A percentile compares a stretch with the other conserved stretches of the same genome.
These are phyloP conservation scores for Cryptus armator DNA, from an alignment of 2,888 invertebrate genomes.

Conservation along the genomic window DNA sequence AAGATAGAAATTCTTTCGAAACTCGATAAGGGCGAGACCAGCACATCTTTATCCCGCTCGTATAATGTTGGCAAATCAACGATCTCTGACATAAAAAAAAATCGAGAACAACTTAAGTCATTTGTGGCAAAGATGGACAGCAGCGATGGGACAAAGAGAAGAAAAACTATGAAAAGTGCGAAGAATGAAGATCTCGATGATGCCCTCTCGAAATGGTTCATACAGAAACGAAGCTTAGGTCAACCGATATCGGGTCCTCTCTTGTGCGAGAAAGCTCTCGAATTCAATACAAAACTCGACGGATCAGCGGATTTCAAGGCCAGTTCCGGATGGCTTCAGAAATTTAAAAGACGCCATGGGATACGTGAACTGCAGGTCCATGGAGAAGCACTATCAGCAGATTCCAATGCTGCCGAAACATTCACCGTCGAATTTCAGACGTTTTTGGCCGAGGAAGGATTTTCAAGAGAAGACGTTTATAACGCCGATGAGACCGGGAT, in stretches of 20 bases:
- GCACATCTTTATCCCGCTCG: neutral
- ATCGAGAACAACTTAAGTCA: neutral
- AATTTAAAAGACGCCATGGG: constrained; percentile 56
- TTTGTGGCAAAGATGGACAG: neutral
- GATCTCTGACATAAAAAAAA: neutral
- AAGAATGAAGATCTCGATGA: constrained; percentile 71
- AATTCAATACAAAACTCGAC: constrained; percentile 39
- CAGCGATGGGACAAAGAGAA: constrained; percentile 2
- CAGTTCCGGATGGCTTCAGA: constrained; percentile 49
- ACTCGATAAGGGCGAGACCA: neutral
- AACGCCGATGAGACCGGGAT: constrained; percentile 73
- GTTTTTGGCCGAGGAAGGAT: constrained; percentile 36
- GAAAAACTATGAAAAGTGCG: constrained; percentile 68
- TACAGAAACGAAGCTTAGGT: constrained; percentile 68
- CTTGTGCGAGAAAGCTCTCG: constrained; percentile 57
- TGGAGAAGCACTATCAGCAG: constrained; percentile 50
- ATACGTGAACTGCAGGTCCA: constrained; percentile 26
- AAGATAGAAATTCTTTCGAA: neutral
- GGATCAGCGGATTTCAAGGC: constrained; percentile 39
- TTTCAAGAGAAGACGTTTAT: constrained; percentile 65
- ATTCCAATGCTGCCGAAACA: constrained; percentile 30
- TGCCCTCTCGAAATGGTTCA: constrained; percentile 72
- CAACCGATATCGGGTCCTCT: neutral
- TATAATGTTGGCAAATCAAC: neutral
- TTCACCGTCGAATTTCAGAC: constrained; percentile 34